phyloP scores from a whole-genome alignment of 2,888 invertebrate species.

The Lithophane semibrunnea region DNA sequence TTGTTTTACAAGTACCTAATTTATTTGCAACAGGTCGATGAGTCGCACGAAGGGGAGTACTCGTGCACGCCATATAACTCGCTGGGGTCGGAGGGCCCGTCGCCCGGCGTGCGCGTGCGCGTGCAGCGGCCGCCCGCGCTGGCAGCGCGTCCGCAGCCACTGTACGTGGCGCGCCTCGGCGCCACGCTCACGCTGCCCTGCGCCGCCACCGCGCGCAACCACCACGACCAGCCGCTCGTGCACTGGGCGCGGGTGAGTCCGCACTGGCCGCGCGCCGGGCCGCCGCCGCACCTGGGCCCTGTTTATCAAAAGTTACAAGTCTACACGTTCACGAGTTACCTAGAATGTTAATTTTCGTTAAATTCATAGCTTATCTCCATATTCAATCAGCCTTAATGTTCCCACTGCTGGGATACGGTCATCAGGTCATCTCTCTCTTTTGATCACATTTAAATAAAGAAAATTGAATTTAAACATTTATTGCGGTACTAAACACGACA shows the following conservation, averaged over 20 bases:
- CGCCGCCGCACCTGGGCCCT: background rate
- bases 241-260: conserved; percentile 71
- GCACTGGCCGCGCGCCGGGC: too few relatives aligned
- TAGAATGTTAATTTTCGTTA: too few relatives aligned
- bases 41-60: conserved; percentile 96
- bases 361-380: too few relatives aligned
- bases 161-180: conserved; percentile 95
- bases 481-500: too few relatives aligned
- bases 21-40: conserved; percentile 91
- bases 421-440: too few relatives aligned
- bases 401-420: too few relatives aligned
- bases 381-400: too few relatives aligned
- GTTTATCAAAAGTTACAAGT: too few relatives aligned
- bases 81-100: conserved; percentile 96
- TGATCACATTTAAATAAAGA: too few relatives aligned
- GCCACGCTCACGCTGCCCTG: conserved; percentile 96
- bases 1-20: background rate
- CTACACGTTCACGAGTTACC: too few relatives aligned
- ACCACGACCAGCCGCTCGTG: conserved; percentile 66
- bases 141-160: conserved; percentile 94
- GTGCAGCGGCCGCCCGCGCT: conserved; percentile 97
- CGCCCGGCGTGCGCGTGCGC: conserved; percentile 95
- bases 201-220: conserved; percentile 92
- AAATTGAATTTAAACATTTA: too few relatives aligned
- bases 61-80: conserved; percentile 98